Percentiles rank a stretch among this genome's conserved stretches.
These are phyloP conservation scores for Eucidaris tribuloides DNA, from an alignment of 35 echinoderm and acorn worm genomes.

Conservation along the genomic window DNA sequence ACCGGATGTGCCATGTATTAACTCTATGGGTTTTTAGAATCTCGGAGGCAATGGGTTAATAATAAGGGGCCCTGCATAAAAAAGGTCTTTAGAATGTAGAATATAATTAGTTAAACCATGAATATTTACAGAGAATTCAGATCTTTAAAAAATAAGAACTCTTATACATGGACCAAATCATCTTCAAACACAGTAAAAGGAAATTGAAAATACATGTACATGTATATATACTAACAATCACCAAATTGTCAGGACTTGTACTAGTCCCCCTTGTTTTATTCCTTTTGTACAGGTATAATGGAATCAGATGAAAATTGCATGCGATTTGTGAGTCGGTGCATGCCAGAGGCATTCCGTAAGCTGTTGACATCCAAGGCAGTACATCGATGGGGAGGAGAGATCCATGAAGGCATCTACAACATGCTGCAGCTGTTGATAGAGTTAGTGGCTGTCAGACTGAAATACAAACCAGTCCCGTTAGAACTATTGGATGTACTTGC, in stretches of 20 bases:
- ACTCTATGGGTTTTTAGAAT: too few relatives aligned
- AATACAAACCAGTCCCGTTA: slow-evolving; percentile 73
- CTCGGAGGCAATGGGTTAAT: too few relatives aligned
- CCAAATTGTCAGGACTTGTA: too few relatives aligned
- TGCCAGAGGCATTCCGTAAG: slow-evolving; percentile 95
- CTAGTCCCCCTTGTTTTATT: neutral
- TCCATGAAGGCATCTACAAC: slow-evolving; percentile 97
- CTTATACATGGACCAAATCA: too few relatives aligned
- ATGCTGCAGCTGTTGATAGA: slow-evolving; percentile 86
- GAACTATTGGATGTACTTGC: slow-evolving; percentile 65
- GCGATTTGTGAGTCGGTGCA: slow-evolving; percentile 84
- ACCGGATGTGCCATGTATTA: too few relatives aligned
- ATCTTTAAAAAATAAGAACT: too few relatives aligned
- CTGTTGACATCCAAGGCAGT: slow-evolving; percentile 95
- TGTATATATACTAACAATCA: neutral
- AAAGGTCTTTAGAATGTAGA: too few relatives aligned
- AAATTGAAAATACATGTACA: neutral
- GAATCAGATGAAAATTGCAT: slow-evolving; percentile 84
- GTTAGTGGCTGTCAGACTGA: slow-evolving; percentile 69
- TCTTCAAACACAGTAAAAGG: too few relatives aligned
- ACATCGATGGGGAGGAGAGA: slow-evolving; percentile 86
- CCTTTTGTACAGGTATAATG: slow-evolving; percentile 38
- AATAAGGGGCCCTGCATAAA: too few relatives aligned
- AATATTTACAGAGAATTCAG: too few relatives aligned
- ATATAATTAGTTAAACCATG: too few relatives aligned